Evolutionary conservation across 2,888 invertebrate species (phyloP), one percentile per base, ranked within the genome.

Genomic region (Volucella bombylans): DNA sequence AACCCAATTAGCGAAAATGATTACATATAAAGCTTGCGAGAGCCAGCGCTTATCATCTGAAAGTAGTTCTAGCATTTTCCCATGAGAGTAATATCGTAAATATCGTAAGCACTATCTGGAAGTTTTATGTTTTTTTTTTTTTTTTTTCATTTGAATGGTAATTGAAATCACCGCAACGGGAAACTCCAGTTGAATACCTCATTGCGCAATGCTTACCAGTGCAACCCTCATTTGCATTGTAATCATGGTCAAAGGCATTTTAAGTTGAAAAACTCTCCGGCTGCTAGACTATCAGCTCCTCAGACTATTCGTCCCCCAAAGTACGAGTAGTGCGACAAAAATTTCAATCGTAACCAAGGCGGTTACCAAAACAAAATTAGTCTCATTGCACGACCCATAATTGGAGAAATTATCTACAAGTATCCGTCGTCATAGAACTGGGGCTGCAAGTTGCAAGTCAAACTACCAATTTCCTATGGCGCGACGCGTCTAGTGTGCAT

Each of bases 391-490:
- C 49, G 8, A 67, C 39, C 41, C 52, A 15, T 71, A 83, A 83
- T 83, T 83, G 74, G 67, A 79, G 68, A 76, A 73, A 74, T 69
- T 71, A 80, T 83, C 80, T 74, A 83, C 79, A 69, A 31, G 31
- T 83, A 64, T 83, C 69, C 54, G 64, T 59, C 67, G 18, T 4
- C 31, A 31, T 31, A 31, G 31, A 31, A 31, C 11, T 41, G 43
- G 11, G 61, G 50, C 15, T 43, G 65, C 52, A 41, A 31, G 31
- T 31, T n/a, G 52, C 71, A 61, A 59, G 61, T 62, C 50, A 82
- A 78, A 64, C 79, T 64, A 83, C 79, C 78, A 83, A 79, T 79
- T 83, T 79, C 79, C 79, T 39, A 72, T 82, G 77, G 59, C 64
- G 74, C 59, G 65, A 64, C 64, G 78, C 8, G 52, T 74, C 41